Percentiles rank a stretch among this genome's conserved stretches.
Evolutionary conservation across 2,797 vertebrate species (phyloP).

Genomic region (Borostomias antarcticus): DNA sequence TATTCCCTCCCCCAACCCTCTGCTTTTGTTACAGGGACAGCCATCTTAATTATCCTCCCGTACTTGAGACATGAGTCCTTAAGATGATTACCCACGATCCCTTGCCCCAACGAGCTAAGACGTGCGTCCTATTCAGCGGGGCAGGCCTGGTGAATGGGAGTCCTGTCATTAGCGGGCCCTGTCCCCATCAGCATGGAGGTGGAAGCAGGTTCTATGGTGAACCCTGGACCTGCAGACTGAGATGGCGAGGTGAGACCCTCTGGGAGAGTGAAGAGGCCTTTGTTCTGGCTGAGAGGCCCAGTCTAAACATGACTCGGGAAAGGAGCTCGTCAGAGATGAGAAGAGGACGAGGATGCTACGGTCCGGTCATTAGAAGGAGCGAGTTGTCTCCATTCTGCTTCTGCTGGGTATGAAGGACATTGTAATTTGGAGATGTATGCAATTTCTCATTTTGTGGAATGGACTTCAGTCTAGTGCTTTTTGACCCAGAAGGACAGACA

Average conservation of each 20-base stretch:
- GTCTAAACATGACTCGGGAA: background rate
- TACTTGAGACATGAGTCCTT: slow-evolving; percentile 20
- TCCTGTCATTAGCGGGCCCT: slow-evolving; percentile 42
- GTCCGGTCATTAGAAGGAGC: background rate
- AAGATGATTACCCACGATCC: slow-evolving; percentile 40
- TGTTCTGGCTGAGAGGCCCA: slow-evolving; percentile 20
- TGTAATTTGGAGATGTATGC: too few relatives aligned
- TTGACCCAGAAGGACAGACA: background rate
- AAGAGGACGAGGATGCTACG: background rate
- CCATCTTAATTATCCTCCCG: slow-evolving; percentile 26
- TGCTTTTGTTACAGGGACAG: slow-evolving; percentile 22
- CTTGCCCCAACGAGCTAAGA: slow-evolving; percentile 28
- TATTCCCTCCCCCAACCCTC: slow-evolving; percentile 7
- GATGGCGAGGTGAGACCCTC: background rate
- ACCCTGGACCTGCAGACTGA: background rate
- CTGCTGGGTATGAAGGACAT: too few relatives aligned
- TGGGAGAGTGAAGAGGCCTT: slow-evolving; percentile 20
- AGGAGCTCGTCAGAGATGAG: background rate
- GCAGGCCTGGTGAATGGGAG: slow-evolving; percentile 29
- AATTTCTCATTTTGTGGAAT: background rate
- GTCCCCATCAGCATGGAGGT: slow-evolving; percentile 26
- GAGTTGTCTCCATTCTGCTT: background rate
- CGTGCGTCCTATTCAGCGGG: slow-evolving; percentile 25
- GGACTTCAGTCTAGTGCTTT: background rate
- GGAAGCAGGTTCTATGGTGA: background rate